Evolutionary conservation across 2,113 vertebrate species (phyloP), one percentile per base, ranked within the genome.

Genomic region (Syrrhaptes paradoxus): DNA sequence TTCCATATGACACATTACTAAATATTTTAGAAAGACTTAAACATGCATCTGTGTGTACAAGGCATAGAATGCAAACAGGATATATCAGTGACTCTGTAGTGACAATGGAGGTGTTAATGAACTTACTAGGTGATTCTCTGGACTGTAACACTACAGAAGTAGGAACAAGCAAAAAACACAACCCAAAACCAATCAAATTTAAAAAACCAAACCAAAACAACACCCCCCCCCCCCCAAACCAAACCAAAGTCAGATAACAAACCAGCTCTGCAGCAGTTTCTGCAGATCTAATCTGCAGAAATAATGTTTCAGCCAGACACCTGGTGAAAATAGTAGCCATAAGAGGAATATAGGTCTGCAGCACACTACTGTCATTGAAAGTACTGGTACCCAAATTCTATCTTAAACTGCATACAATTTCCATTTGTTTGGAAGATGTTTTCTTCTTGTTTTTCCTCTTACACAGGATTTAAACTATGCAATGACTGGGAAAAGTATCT

Each of bases 311-410:
- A 26, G 7, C 5, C 21, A 26, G n/a, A 34, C 70, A 52, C 13
- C 21, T 24, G 2, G 13, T 45, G 17, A 9, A 38, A 73, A 52
- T 21, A 45, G 41, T 34, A 48, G 2, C 4, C 4, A 0, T 29
- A n/a, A 49, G 17, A 87, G 43, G 17, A 63, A 17, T 41, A 49
- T 12, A 3, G 2, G 29, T 41, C 29, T 58, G 26, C 18, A 68
- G 10, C 2, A 6, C n/a, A 7, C 43, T 61, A 14, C 2, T 58
- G 14, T 62, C 11, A n/a, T 36, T n/a, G 36, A 54, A 87, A 46
- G 1, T 4, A n/a, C 4, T 1, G 3, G 18, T 45, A 49, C 14
- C 2, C 5, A 46, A 28, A 19, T n/a, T 54, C 2, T 38, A 74
- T 71, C 36, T 49, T 63, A 32, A 67, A 6, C 7, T 62, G 18